These are phyloP conservation scores for Labroides dimidiatus DNA, from an alignment of 2,797 vertebrate species.

Conservation along the genomic window DNA sequence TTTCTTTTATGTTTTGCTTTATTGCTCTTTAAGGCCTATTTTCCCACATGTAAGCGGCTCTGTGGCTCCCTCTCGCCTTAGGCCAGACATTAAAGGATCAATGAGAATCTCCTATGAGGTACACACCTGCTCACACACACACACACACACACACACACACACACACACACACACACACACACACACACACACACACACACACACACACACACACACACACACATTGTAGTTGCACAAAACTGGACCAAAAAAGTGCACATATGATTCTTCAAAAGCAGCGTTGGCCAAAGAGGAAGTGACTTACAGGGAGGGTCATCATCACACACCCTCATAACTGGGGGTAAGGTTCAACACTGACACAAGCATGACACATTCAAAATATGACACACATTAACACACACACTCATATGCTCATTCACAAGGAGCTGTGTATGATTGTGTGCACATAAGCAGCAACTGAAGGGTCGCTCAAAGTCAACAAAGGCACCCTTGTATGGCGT, in stretches of 20 bases:
- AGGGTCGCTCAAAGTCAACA: slow-evolving; percentile 76
- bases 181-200: slow-evolving; percentile 28
- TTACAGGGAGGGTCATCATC: slow-evolving; percentile 34
- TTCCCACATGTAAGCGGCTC: slow-evolving; percentile 59
- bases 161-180: slow-evolving; percentile 13
- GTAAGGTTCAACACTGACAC: slow-evolving; percentile 66
- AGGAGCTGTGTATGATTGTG: slow-evolving; percentile 70
- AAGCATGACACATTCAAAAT: slow-evolving; percentile 55
- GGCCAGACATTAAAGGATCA: slow-evolving; percentile 84
- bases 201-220: slow-evolving; percentile 10
- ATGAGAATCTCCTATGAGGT: slow-evolving; percentile 81
- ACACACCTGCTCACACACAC: slow-evolving; percentile 80
- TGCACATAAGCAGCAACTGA: slow-evolving; percentile 67
- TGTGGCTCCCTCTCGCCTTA: slow-evolving; percentile 50
- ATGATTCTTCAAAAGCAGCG: slow-evolving; percentile 32
- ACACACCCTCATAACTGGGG: slow-evolving; percentile 44
- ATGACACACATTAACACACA: slow-evolving; percentile 36
- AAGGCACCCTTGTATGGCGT: slow-evolving; percentile 78
- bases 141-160: slow-evolving; percentile 22
- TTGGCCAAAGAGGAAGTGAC: slow-evolving; percentile 65
- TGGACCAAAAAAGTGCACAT: slow-evolving; percentile 33
- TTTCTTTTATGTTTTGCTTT: slow-evolving; percentile 51
- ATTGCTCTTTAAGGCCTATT: slow-evolving; percentile 42
- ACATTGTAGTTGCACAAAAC: background rate
- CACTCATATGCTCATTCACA: slow-evolving; percentile 17